A percentile compares a stretch with the other conserved stretches of the same genome.
Evolutionary conservation across 2,888 invertebrate genomes (phyloP).

Genomic region (Perithous albicinctus): DNA sequence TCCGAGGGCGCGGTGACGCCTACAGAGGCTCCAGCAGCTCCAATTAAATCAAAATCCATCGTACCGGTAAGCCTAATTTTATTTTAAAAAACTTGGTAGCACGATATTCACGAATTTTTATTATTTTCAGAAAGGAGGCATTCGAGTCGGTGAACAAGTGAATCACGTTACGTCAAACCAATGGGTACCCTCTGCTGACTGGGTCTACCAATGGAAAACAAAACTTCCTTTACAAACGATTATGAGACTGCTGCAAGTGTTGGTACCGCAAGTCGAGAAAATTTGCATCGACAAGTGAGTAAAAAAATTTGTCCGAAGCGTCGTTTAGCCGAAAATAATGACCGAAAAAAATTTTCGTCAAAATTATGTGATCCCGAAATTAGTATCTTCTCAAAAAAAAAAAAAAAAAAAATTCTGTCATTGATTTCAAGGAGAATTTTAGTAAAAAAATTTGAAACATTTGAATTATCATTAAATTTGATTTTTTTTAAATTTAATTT

Average conservation of each 20-base stretch:
- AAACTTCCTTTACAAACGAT: conserved; percentile 99
- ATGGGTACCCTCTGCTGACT: conserved; percentile 98
- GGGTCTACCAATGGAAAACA: conserved; percentile 98
- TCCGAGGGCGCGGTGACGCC: conserved; percentile 71
- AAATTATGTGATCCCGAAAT: too few relatives aligned
- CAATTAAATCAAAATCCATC: conserved; percentile 77
- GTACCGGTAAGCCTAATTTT: conserved; percentile 79
- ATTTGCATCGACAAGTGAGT: conserved; percentile 94
- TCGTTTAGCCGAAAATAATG: not conserved
- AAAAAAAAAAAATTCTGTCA: too few relatives aligned
- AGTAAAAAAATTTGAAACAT: too few relatives aligned
- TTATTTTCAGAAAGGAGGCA: conserved; percentile 87
- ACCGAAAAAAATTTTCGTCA: not conserved
- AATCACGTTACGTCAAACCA: conserved; percentile 79
- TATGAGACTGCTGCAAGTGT: conserved; percentile 98
- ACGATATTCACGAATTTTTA: conserved; percentile 1
- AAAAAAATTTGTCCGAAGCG: conserved; percentile 7
- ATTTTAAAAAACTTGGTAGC: not conserved
- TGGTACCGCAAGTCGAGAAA: conserved; percentile 99
- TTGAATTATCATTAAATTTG: too few relatives aligned
- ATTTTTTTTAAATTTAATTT: too few relatives aligned
- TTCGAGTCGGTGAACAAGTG: conserved; percentile 86
- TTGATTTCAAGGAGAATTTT: too few relatives aligned
- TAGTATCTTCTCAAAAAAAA: too few relatives aligned
- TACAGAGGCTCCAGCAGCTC: conserved; percentile 54